Evolutionary conservation across 2,797 vertebrate species (phyloP).

Genomic region (Chaetophractus vellerosus): DNA sequence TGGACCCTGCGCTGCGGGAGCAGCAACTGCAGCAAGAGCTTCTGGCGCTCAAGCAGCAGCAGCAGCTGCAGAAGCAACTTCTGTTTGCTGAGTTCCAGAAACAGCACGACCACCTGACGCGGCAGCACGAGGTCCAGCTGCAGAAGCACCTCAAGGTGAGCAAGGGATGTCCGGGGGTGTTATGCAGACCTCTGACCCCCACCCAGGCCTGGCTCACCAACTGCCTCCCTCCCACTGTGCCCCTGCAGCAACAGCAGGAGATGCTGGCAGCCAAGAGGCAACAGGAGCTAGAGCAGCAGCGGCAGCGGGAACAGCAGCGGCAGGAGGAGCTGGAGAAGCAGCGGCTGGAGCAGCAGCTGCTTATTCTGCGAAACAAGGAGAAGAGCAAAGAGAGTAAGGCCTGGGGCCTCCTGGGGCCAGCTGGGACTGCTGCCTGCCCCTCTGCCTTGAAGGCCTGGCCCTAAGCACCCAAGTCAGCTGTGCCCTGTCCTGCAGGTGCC

Average conservation of each 20-base stretch:
- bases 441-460: background rate
- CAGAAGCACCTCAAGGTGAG: slow-evolving; percentile 97
- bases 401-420: background rate
- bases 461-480: background rate
- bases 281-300: slow-evolving; percentile 97
- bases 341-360: slow-evolving; percentile 95
- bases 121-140: slow-evolving; percentile 97
- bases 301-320: slow-evolving; percentile 95
- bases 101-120: slow-evolving; percentile 96
- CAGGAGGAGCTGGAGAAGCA: slow-evolving; percentile 97
- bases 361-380: slow-evolving; percentile 93
- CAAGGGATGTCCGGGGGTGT: background rate
- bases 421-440: accelerated
- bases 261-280: slow-evolving; percentile 95
- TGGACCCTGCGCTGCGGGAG: slow-evolving; percentile 93
- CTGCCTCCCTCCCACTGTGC: accelerated
- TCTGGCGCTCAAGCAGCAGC: slow-evolving; percentile 96
- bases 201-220: background rate
- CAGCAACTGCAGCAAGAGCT: slow-evolving; percentile 97
- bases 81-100: slow-evolving; percentile 99
- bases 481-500: slow-evolving; percentile 91
- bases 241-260: slow-evolving; percentile 96
- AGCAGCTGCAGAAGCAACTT: slow-evolving; percentile 97
- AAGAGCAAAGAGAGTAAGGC: slow-evolving; percentile 93
- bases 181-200: background rate